Percentiles rank a stretch among this genome's conserved stretches.
These are phyloP conservation scores for Perizoma flavofasciatum DNA, from an alignment of 2,888 invertebrate genomes.

Conservation along the genomic window DNA sequence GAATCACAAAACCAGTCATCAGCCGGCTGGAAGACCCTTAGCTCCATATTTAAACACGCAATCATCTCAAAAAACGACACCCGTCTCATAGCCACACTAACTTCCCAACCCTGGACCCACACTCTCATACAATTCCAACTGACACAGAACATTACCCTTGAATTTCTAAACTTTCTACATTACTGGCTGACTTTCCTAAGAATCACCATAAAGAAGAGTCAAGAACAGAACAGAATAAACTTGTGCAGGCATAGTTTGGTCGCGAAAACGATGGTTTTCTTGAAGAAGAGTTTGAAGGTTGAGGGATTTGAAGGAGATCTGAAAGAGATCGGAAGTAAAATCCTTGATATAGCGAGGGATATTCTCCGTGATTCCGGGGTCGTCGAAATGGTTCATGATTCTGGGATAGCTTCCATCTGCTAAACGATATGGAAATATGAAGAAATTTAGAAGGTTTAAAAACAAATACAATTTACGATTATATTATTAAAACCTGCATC, in stretches of 20 bases:
- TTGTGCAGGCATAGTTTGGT: slow-evolving; percentile 63
- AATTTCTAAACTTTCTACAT: slow-evolving; percentile 65
- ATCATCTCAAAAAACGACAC: slow-evolving; percentile 64
- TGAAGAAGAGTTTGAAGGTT: slow-evolving; percentile 56
- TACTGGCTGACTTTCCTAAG: slow-evolving; percentile 68
- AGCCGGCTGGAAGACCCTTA: slow-evolving; percentile 71
- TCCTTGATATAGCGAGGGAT: slow-evolving; percentile 54
- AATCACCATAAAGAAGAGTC: slow-evolving; percentile 60
- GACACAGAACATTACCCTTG: slow-evolving; percentile 60
- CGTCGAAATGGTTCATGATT: slow-evolving; percentile 30
- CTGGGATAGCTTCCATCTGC: not conserved
- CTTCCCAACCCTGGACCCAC: slow-evolving; percentile 75
- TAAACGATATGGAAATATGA: no score
- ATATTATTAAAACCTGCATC: no score
- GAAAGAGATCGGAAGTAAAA: slow-evolving; percentile 53
- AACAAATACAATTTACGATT: no score
- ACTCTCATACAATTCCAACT: slow-evolving; percentile 70
- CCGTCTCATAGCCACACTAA: slow-evolving; percentile 61
- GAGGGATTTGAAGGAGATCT: slow-evolving; percentile 48
- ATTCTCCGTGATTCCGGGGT: slow-evolving; percentile 54
- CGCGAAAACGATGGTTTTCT: slow-evolving; percentile 57
- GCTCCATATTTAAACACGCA: slow-evolving; percentile 70
- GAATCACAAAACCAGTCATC: slow-evolving; percentile 64
- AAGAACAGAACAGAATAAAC: slow-evolving; percentile 49
- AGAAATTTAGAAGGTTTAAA: no score